Evolutionary conservation across 2,888 invertebrate species (phyloP), one percentile per base, ranked within the genome.

Genomic region (Unio delphinus): DNA sequence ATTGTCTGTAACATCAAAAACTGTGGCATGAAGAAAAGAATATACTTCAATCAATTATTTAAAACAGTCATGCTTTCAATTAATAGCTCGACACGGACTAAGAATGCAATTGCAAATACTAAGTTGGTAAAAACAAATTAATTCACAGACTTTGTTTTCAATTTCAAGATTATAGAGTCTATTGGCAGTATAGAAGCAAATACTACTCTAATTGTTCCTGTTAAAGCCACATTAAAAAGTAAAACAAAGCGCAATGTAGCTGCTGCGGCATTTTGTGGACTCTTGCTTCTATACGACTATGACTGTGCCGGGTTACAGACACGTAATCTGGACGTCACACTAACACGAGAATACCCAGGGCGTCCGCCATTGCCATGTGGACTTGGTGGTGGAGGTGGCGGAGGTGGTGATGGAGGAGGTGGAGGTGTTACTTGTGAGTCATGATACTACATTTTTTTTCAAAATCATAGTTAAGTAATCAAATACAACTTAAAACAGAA

Each of bases 181-280:
- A 65, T 80, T 20, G 76, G 74, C 11, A 68, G 68, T 55, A 56
- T 80, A n/a, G 75, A 64, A 30, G 80, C 80, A 18, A 80, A 80
- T 55, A 64, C 75, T 8, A 76, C 73, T 18, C 59, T 77, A 18
- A 61, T 55, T 66, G 73, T 79, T 15, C 70, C 76, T 8, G 75
- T 80, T 1, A 63, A 59, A 55, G 76, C 77, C 6, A 66, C 68
- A 55, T 54, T 68, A n/a, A 74, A 73, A 34, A 63, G n/a, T 6
- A 59, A 64, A 7, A 68, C 55, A 8, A 70, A 65, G 60, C 63
- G 74, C 4, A 72, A 67, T 61, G 61, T 57, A 2, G 69, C 57
- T 15, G 45, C 45, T 11, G 28, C 28, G 17, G 64, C 70, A 20
- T 45, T 70, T 20, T 76, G 75, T 67, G 74, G 73, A 20, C 61